phyloP scores from a whole-genome alignment of 2,797 vertebrate genomes.

The Esox lucius region DNA sequence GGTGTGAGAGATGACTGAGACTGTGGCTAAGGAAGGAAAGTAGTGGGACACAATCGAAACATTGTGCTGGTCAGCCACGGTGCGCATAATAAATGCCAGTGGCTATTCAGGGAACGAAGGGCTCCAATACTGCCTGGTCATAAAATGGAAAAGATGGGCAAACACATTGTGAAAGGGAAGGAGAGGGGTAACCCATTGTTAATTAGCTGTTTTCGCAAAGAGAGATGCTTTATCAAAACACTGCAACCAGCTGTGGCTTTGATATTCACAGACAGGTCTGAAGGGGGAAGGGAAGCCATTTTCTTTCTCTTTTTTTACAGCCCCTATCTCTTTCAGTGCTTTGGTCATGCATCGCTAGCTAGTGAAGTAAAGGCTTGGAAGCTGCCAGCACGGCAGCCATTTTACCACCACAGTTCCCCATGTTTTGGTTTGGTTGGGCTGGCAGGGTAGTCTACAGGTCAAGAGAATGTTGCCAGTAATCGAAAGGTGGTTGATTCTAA shows the following conservation, averaged over 20 bases:
- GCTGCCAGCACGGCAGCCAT: constrained; percentile 37
- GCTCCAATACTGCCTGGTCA: constrained; percentile 65
- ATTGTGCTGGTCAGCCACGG: constrained; percentile 60
- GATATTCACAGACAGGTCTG: constrained; percentile 79
- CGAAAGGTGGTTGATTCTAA: too few species aligned
- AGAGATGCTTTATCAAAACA: constrained; percentile 86
- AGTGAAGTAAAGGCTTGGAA: constrained; percentile 40
- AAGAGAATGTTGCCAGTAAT: too few species aligned
- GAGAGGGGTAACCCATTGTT: constrained; percentile 76
- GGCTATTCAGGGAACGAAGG: constrained; percentile 63
- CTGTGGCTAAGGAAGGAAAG: constrained; percentile 52
- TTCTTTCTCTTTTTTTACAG: constrained; percentile 64
- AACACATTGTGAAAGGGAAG: constrained; percentile 54
- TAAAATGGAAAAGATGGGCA: constrained; percentile 76
- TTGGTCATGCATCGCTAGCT: constrained; percentile 49
- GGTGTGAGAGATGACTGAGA: constrained; percentile 41
- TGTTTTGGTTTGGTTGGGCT: not conserved
- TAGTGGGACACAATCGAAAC: constrained; percentile 71
- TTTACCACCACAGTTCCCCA: constrained; percentile 29
- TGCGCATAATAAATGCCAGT: constrained; percentile 71
- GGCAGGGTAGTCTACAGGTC: too few species aligned
- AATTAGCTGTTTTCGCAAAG: constrained; percentile 89
- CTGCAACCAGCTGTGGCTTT: constrained; percentile 91
- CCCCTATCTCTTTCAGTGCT: constrained; percentile 63
- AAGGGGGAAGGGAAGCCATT: constrained; percentile 54